Evolutionary conservation across 2,113 vertebrate species (phyloP).

Genomic region (Nansenia antarctica): DNA sequence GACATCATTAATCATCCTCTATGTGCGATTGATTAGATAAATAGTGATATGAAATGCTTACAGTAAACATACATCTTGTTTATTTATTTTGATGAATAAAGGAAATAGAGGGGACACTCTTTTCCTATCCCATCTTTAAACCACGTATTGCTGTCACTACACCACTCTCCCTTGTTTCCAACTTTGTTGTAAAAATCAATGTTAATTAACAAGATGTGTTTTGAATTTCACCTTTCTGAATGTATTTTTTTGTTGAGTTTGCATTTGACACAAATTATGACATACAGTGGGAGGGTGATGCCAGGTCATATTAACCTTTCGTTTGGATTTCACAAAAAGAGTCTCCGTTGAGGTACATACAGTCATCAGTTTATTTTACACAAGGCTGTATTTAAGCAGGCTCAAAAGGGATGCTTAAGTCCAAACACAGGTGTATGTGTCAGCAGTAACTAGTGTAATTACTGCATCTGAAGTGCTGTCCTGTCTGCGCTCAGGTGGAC

Average conservation of each 20-base stretch:
- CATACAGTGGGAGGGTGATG: background rate
- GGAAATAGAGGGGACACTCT: background rate
- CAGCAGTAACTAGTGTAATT: no score
- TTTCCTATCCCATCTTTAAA: background rate
- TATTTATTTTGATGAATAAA: background rate
- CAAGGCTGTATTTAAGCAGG: no score
- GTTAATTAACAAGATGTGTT: conserved; percentile 64
- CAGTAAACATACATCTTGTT: background rate
- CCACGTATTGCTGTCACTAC: background rate
- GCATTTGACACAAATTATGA: background rate
- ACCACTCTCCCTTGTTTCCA: conserved; percentile 3
- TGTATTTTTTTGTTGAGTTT: no score
- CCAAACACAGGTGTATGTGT: no score
- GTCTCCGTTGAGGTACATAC: background rate
- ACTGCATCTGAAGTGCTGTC: no score
- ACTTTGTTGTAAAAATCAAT: conserved; percentile 47
- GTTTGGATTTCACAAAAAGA: no score
- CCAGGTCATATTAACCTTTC: background rate
- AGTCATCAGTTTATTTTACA: no score
- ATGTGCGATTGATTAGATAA: background rate
- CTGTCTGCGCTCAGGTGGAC: no score
- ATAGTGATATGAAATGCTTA: background rate
- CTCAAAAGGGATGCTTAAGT: no score
- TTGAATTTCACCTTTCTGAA: background rate
- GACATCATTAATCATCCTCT: background rate